These are phyloP conservation scores for Pangasianodon hypophthalmus DNA, from an alignment of 2,113 vertebrate species.

Conservation along the genomic window DNA sequence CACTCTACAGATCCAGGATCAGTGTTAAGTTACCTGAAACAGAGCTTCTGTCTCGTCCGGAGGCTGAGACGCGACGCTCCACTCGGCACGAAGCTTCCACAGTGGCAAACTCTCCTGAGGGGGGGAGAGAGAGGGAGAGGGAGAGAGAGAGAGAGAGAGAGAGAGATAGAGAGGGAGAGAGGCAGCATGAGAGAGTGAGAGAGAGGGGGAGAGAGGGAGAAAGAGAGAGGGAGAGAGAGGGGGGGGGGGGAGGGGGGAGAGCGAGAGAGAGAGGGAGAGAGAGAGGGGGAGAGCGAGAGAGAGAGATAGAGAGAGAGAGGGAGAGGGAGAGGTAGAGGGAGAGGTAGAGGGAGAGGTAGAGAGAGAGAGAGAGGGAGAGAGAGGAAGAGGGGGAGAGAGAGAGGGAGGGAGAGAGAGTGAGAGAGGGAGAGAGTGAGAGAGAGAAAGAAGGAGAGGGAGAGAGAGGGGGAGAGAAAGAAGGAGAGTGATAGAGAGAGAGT, in stretches of 20 bases:
- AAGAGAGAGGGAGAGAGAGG: too few relatives aligned
- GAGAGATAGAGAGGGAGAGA: background rate
- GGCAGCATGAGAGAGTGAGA: too few relatives aligned
- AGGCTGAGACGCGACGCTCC: slow-evolving; percentile 76
- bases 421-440: too few relatives aligned
- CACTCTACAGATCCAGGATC: slow-evolving; percentile 34
- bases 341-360: background rate
- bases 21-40: slow-evolving; percentile 78
- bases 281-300: background rate
- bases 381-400: background rate
- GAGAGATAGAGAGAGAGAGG: too few relatives aligned
- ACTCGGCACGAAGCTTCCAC: slow-evolving; percentile 86
- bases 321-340: too few relatives aligned
- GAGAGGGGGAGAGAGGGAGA: too few relatives aligned
- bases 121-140: background rate
- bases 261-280: background rate
- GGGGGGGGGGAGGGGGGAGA: too few relatives aligned
- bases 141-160: background rate
- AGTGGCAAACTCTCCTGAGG: slow-evolving; percentile 81
- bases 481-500: background rate
- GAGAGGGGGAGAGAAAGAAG: too few relatives aligned
- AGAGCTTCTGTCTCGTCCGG: slow-evolving; percentile 80
- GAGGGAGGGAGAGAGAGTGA: background rate
- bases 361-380: background rate
- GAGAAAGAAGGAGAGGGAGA: too few relatives aligned